Evolutionary conservation across 2,888 invertebrate species (phyloP), one percentile per base, ranked within the genome.

Genomic region (Zygogramma bicolorata): DNA sequence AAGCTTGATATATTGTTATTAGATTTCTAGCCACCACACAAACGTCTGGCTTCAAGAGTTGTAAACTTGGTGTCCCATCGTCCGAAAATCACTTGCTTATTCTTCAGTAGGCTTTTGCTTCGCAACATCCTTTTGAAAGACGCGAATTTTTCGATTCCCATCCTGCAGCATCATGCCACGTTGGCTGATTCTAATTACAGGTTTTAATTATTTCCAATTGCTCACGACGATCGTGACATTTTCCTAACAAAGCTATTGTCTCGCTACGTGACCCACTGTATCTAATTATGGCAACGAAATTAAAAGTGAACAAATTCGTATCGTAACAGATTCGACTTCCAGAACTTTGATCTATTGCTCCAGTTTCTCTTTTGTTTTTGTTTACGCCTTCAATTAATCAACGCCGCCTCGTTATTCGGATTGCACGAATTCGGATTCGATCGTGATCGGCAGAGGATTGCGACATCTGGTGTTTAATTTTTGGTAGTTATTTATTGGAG

Each of bases 201-300:
- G 68, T 74, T 73, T 73, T 73, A 75, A 75, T 75, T 75, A 75
- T 65, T 46, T 65, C 59, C 63, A 63, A 70, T 20, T 62, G 40
- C 65, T 75, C 75, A 75, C 75, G 75, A 75, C 70, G 65, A 68
- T 73, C 73, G 71, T 68, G 75, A 42, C 49, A n/a, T 27, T 67
- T 69, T 63, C 63, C 69, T 63, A 58, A 69, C 58, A 69, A 40
- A 59, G 69, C 63, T 42, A 63, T 69, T 69, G 58, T 69, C 63
- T 69, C 59, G 15, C 20, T 31, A 34, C 61, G 61, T 61, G 61
- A 42, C 61, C 40, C 49, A 59, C 49, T 29, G 34, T 25, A 68
- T 60, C 34, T 68, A 70, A 70, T 70, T 70, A 70, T 66, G 58
- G 60, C 58, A 65, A 34, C 42, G 70, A 70, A 70, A 70, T 70